phyloP scores from a whole-genome alignment of 2,797 vertebrate genomes.

The Lophius americanus region DNA sequence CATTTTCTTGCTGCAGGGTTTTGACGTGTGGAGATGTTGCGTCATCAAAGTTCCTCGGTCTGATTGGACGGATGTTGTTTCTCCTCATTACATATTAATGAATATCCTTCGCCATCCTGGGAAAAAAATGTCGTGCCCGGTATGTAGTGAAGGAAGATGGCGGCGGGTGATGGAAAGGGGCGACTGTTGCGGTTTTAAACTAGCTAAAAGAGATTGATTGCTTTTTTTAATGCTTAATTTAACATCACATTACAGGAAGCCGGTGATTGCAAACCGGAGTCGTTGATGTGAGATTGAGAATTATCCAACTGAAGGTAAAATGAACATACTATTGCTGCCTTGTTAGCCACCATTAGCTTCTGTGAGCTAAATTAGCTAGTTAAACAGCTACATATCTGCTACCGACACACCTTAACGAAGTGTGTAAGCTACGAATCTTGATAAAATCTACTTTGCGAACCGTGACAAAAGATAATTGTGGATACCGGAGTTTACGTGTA shows the following conservation, averaged over 20 bases:
- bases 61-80: neutral
- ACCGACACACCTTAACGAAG: neutral
- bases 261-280: conserved; percentile 1
- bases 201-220: conserved; percentile 14
- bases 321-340: neutral
- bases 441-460: neutral
- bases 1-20: too few relatives aligned
- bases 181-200: conserved; percentile 66
- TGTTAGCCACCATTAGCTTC: conserved; percentile 27
- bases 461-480: accelerated
- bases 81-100: neutral
- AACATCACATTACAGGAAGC: neutral
- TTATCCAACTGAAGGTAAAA: conserved; percentile 48
- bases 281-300: neutral
- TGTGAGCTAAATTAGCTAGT: conserved; percentile 40
- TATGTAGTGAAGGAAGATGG: conserved; percentile 77
- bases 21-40: too few relatives aligned
- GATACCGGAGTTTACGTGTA: accelerated
- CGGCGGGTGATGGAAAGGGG: conserved; percentile 70
- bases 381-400: conserved; percentile 31
- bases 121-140: conserved; percentile 28
- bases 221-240: conserved; percentile 23
- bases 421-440: neutral
- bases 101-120: neutral
- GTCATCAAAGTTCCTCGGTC: neutral